Percentiles rank a stretch among this genome's conserved stretches.
Evolutionary conservation across 2,113 vertebrate species (phyloP).

Genomic region (Sinocyclocheilus grahami): DNA sequence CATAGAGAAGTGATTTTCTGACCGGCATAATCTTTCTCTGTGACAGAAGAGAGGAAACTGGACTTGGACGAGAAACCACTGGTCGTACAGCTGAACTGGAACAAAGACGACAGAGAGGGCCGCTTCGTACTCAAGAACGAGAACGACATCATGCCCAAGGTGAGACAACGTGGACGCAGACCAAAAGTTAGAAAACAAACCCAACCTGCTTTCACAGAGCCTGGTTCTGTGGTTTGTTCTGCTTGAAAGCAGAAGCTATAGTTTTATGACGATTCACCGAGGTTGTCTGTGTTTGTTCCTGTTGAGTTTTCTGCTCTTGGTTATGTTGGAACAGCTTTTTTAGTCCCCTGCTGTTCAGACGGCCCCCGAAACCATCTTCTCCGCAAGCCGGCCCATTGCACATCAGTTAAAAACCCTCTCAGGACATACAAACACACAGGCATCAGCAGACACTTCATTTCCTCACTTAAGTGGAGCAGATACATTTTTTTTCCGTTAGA

Average conservation of each 20-base stretch:
- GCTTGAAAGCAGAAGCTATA: not conserved
- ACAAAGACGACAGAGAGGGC: conserved; percentile 97
- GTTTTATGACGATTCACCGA: not conserved
- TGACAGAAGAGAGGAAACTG: conserved; percentile 97
- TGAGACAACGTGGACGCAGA: conserved; percentile 55
- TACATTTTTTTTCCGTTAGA: conserved; percentile 1
- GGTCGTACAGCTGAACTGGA: conserved; percentile 98
- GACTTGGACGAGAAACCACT: conserved; percentile 97
- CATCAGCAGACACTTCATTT: conserved; percentile 45
- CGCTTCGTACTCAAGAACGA: conserved; percentile 99
- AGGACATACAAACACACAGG: conserved; percentile 35
- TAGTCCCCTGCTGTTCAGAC: conserved; percentile 26
- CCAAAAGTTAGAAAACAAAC: not conserved
- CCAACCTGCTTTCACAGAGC: not conserved
- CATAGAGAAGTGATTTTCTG: not conserved
- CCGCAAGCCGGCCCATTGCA: not conserved
- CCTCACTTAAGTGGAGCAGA: conserved; percentile 29
- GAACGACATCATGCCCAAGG: conserved; percentile 92
- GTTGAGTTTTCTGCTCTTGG: not conserved
- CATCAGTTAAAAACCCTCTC: conserved; percentile 21
- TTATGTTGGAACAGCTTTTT: conserved; percentile 4
- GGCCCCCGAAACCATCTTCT: not conserved
- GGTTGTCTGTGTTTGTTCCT: conserved; percentile 26
- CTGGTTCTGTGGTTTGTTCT: not conserved
- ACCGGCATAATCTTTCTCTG: conserved; percentile 46